A percentile compares a stretch with the other conserved stretches of the same genome.
phyloP scores from a whole-genome alignment of 2,797 vertebrate genomes.

The Anguilla anguilla region DNA sequence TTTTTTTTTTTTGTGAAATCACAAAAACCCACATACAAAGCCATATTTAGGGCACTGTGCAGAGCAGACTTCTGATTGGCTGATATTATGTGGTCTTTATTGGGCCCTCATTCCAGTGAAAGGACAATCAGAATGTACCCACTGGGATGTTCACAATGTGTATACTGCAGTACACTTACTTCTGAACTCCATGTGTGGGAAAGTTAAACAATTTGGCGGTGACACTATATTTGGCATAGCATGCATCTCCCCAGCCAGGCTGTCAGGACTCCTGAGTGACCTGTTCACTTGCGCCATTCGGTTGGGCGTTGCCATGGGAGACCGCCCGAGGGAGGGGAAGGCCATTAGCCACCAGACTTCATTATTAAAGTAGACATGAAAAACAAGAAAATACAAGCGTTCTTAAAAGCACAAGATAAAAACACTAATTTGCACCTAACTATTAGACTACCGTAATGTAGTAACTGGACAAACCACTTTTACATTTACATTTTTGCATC shows the following conservation, averaged over 20 bases:
- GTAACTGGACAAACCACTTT: not conserved
- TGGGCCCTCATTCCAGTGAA: not conserved
- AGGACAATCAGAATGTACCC: not conserved
- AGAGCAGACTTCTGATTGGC: not conserved
- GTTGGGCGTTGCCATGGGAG: not conserved
- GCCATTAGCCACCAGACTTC: not conserved
- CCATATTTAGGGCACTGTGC: not conserved
- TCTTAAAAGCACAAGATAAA: not conserved
- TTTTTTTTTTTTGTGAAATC: not conserved
- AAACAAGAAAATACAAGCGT: not conserved
- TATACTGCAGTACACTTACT: not conserved
- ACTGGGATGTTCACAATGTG: not conserved
- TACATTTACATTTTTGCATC: not conserved
- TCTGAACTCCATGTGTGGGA: constrained; percentile 3
- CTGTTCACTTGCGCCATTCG: not conserved
- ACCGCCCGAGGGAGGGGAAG: not conserved
- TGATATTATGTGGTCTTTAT: not conserved
- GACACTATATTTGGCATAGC: constrained; percentile 11
- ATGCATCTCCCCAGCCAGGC: not conserved
- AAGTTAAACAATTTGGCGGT: constrained; percentile 7
- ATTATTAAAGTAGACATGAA: not conserved
- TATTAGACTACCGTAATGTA: not conserved
- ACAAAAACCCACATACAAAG: not conserved
- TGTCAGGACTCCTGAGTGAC: not conserved
- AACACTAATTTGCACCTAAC: not conserved